Evolutionary conservation across 92 coral and sea anemone genomes (phyloP).

Genomic region (Epizoanthus ramosus): DNA sequence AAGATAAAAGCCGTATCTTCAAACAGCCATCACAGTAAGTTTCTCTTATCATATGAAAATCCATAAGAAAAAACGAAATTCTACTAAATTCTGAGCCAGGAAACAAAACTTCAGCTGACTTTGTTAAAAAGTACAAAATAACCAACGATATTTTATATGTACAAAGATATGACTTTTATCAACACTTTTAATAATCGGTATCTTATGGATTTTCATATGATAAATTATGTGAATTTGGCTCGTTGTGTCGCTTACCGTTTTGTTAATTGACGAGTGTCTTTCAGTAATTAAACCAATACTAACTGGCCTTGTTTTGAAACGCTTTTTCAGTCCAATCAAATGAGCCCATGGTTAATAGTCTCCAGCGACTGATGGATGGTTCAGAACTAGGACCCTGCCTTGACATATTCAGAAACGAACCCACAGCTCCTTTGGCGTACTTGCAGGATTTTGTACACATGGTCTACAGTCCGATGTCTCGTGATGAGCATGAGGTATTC

Average conservation of each 20-base stretch:
- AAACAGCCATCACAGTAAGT: too few species aligned
- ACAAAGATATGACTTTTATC: too few species aligned
- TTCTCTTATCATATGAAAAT: too few species aligned
- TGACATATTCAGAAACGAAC: conserved; percentile 5
- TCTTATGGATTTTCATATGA: too few species aligned
- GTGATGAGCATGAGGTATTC: conserved; percentile 12
- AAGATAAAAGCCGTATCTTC: too few species aligned
- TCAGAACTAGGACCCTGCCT: conserved; percentile 61
- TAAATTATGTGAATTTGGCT: too few species aligned
- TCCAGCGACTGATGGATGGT: conserved; percentile 43
- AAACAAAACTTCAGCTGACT: too few species aligned
- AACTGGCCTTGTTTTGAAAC: background rate
- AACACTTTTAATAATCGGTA: too few species aligned
- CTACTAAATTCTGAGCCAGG: too few species aligned
- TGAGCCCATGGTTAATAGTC: conserved; percentile 1
- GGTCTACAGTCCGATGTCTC: conserved; percentile 51
- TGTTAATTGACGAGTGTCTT: background rate
- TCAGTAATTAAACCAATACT: background rate
- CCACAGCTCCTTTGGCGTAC: conserved; percentile 48
- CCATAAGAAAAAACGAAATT: too few species aligned
- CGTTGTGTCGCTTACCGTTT: background rate
- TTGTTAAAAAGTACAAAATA: too few species aligned
- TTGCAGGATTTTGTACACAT: conserved; percentile 77
- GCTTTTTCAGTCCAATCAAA: background rate
- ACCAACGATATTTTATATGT: too few species aligned